Base-by-base conservation (phyloP, 1,140 invertebrate genomes). In the Leguminivora glycinivorella region DNA sequence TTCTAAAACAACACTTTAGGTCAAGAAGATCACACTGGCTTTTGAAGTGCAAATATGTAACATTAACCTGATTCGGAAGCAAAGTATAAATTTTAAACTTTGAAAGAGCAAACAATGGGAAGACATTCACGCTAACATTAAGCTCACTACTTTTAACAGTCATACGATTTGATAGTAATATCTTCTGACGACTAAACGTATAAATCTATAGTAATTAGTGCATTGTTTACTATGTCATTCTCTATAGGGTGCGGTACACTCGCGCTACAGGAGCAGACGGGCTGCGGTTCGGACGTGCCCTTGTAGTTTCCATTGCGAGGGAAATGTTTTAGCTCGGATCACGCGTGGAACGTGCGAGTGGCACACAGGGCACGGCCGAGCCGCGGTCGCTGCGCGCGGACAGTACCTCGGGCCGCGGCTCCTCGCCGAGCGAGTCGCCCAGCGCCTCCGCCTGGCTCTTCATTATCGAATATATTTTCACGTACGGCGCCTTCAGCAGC, bases 401-500 rank as follows among this genome's bases (percentile, higher is more conserved):
- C 67, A 43, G 74, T 90, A 91, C 89, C 88, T 91, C 88, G 22
- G 82, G 87, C 78, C 81, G 88, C 71, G 91, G 89, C 81, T 93
- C 92, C 80, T 94, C 93, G 90, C 93, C 92, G 72, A 91, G 92
- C 83, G 94, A 95, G 93, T 96, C 96, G 90, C 95, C 95, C 70
- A 89, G 81, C 79, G 95, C 96, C 93, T 95, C 94, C 83, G 96
- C 96, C 93, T 96, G 96, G 87, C 95, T 97, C 96, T 97, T 97
- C 94, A 98, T 95, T 93, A 98, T 96, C 93, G 95, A 96, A 95
- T 97, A 97, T 94, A 97, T 95, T 95, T 97, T 98, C 94, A 96
- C 96, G 93, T 97, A 98, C 83, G 97, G 97, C 89, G 96, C 97
- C 95, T 98, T 98, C 94, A 98, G 95, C 93, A 97, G 95, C 96